Evolutionary conservation across 2,797 vertebrate species (phyloP), one percentile per base, ranked within the genome.

Genomic region (Linurgus olivaceus): DNA sequence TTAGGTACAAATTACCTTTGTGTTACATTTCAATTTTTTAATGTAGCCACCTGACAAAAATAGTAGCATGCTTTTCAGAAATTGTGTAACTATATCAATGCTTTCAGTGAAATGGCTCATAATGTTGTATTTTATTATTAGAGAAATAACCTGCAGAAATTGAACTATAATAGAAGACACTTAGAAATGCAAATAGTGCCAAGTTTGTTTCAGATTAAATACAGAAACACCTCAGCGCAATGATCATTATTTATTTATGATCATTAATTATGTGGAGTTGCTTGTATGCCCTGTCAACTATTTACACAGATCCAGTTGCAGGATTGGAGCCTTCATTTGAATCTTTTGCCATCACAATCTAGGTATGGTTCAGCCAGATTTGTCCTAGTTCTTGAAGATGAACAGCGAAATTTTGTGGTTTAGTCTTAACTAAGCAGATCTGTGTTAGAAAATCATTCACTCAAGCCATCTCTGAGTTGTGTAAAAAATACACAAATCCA

Each of bases 301-400:
- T 89, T 96, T 70, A 89, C 68, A 66, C 72, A 94, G 93, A 93
- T 93, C 88, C 86, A 80, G 75, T 89, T 92, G 94, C 96, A 92
- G 92, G 84, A 97, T 94, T 93, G 92, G 94, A 96, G 92, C 78
- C 91, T 97, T 93, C 94, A 86, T 93, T 82, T 97, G 89, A 92
- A 87, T 87, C 86, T 89, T 87, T 92, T 91, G 84, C 11, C 91
- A 74, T 91, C 92, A 89, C 78, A 86, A 31, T 77, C 84, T 96
- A 87, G 81, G 75, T 96, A 92, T 91, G 78, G 50, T 89, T 92
- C 65, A 61, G 89, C 91, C 71, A 92, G 50, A 89, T 83, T 87
- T 80, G 50, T 73, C 54, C 50, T 83, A 68, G 72, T 72, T 91
- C 47, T 74, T 90, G 71, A 93, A 93, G 73, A 62, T 38, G 59